A percentile compares a stretch with the other conserved stretches of the same genome.
phyloP scores from a whole-genome alignment of 2,888 invertebrate genomes.

The Eupithecia tripunctaria region DNA sequence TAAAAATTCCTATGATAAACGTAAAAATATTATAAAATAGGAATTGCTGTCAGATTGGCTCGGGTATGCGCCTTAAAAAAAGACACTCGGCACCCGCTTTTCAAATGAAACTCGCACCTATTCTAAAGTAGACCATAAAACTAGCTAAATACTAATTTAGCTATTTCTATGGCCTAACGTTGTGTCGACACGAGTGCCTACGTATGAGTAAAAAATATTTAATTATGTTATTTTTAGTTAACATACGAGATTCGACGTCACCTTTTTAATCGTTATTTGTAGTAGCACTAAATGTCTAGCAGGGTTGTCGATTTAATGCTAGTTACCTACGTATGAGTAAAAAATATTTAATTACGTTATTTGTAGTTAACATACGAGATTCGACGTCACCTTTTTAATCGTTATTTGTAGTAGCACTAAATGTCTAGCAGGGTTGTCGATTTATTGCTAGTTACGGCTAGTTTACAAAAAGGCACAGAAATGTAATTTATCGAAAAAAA shows the following conservation, averaged over 20 bases:
- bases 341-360: background rate
- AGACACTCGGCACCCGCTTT: background rate
- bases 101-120: background rate
- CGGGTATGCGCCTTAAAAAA: background rate
- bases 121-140: background rate
- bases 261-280: background rate
- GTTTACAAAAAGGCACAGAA: background rate
- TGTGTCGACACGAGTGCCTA: background rate
- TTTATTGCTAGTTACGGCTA: background rate
- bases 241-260: background rate
- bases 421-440: constrained; percentile 39
- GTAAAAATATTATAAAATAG: too few relatives aligned
- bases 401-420: background rate
- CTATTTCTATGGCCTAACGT: too few relatives aligned
- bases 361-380: background rate
- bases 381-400: constrained; percentile 1
- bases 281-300: background rate
- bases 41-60: too few relatives aligned
- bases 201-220: too few relatives aligned
- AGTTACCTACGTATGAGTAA: too few relatives aligned
- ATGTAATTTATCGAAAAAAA: background rate
- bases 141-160: too few relatives aligned
- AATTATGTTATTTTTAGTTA: background rate
- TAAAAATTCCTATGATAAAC: too few relatives aligned
- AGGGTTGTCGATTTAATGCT: constrained; percentile 39